Conservation (phyloP, 1,140 invertebrate species). For the Hyles euphorbiae region DNA sequence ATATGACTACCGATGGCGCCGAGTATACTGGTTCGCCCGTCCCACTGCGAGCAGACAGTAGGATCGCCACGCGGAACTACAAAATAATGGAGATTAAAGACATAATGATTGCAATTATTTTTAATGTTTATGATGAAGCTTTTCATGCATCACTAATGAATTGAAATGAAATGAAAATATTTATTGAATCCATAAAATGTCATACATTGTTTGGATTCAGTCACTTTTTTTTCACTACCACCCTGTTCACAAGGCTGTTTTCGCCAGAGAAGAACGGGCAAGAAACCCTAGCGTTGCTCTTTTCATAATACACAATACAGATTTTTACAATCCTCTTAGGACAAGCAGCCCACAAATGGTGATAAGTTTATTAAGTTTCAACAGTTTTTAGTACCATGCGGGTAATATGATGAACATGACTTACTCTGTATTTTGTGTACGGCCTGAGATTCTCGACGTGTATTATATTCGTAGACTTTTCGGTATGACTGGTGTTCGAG, state of each 20-base stretch:
- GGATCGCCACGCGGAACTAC: conserved; percentile 88
- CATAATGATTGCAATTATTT: neutral
- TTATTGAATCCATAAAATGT: no score
- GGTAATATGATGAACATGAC: conserved; percentile 17
- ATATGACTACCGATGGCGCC: conserved; percentile 86
- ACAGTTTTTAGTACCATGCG: neutral
- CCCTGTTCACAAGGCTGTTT: no score
- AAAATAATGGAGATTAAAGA: neutral
- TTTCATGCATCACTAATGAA: neutral
- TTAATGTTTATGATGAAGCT: neutral
- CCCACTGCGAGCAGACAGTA: conserved; percentile 77
- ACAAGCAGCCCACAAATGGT: neutral
- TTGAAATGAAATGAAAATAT: no score
- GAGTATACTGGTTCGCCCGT: conserved; percentile 86
- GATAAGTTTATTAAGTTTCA: neutral
- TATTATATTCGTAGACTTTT: conserved; percentile 77
- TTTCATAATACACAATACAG: neutral
- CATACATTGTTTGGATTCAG: no score
- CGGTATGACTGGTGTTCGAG: conserved; percentile 80
- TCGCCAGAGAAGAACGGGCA: no score
- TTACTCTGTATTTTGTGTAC: conserved; percentile 92
- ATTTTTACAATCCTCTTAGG: no score
- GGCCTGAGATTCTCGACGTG: conserved; percentile 86
- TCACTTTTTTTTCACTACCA: no score
- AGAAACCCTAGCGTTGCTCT: no score